phyloP scores from a whole-genome alignment of 2,888 invertebrate species.

The Dryomyza anilis region DNA sequence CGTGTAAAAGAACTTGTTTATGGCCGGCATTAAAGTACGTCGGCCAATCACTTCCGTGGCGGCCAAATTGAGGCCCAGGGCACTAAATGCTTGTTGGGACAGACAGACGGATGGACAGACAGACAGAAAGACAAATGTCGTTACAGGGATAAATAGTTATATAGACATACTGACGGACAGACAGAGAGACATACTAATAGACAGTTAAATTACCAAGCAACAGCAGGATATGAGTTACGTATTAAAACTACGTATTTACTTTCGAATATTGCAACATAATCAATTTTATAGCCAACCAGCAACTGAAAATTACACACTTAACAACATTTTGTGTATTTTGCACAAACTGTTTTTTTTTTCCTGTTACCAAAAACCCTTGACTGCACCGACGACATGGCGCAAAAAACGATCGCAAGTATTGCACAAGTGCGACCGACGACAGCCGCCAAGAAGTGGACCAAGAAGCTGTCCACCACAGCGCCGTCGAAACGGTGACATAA shows the following conservation, averaged over 20 bases:
- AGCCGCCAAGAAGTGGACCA: too few relatives aligned
- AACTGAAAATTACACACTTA: neutral
- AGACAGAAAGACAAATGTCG: too few relatives aligned
- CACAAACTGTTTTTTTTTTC: too few relatives aligned
- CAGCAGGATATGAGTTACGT: neutral
- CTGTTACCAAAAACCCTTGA: too few relatives aligned
- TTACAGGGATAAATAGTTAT: too few relatives aligned
- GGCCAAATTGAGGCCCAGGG: neutral
- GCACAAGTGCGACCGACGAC: too few relatives aligned
- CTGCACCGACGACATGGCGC: too few relatives aligned
- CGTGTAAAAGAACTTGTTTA: neutral
- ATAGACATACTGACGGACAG: too few relatives aligned
- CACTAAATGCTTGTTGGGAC: neutral
- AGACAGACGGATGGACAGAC: too few relatives aligned
- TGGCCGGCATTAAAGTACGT: neutral
- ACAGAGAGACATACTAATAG: neutral
- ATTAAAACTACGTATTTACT: neutral
- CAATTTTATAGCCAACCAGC: neutral
- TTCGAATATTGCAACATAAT: slow-evolving; percentile 7
- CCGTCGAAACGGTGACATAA: too few relatives aligned
- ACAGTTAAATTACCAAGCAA: neutral
- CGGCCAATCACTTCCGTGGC: slow-evolving; percentile 13
- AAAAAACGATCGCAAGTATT: too few relatives aligned
- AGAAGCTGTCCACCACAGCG: too few relatives aligned
- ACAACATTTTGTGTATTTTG: neutral